A percentile compares a stretch with the other conserved stretches of the same genome.
Evolutionary conservation across 2,888 invertebrate genomes (phyloP).

Genomic region (Zaprionus obscuricornis): DNA sequence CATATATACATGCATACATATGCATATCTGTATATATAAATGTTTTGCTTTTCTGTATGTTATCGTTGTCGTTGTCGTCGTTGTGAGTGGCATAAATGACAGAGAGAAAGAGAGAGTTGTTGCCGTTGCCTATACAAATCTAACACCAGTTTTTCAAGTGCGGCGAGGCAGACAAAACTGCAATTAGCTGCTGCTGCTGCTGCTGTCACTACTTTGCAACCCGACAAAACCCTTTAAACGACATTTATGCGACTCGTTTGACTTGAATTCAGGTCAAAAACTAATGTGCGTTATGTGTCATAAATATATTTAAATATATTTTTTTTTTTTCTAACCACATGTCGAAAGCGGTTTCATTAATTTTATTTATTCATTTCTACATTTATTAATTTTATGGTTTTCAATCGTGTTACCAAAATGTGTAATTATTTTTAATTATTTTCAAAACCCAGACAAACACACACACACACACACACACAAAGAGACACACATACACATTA

Average conservation of each 20-base stretch:
- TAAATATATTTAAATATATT: slow-evolving; percentile 70
- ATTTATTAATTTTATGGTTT: slow-evolving; percentile 48
- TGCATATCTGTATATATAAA: neutral
- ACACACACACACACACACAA: too few relatives aligned
- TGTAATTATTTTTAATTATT: slow-evolving; percentile 68
- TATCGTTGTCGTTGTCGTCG: neutral
- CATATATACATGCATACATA: neutral
- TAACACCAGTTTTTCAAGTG: slow-evolving; percentile 39
- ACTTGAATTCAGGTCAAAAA: slow-evolving; percentile 22
- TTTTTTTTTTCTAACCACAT: slow-evolving; percentile 51
- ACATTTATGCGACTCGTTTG: slow-evolving; percentile 52
- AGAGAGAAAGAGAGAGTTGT: too few relatives aligned
- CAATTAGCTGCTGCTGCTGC: slow-evolving; percentile 42
- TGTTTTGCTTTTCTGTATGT: neutral
- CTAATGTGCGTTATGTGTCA: slow-evolving; percentile 37
- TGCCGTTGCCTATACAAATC: slow-evolving; percentile 24
- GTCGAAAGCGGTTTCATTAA: slow-evolving; percentile 50
- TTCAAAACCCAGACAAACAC: slow-evolving; percentile 18
- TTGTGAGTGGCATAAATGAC: slow-evolving; percentile 29
- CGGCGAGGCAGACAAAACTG: slow-evolving; percentile 48
- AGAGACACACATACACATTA: slow-evolving; percentile 6
- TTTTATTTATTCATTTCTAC: slow-evolving; percentile 60
- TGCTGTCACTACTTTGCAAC: slow-evolving; percentile 3
- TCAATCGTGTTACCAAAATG: slow-evolving; percentile 44
- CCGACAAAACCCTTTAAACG: slow-evolving; percentile 39